Conservation (phyloP, 2,888 invertebrate species). For the Harpalus rubripes region DNA sequence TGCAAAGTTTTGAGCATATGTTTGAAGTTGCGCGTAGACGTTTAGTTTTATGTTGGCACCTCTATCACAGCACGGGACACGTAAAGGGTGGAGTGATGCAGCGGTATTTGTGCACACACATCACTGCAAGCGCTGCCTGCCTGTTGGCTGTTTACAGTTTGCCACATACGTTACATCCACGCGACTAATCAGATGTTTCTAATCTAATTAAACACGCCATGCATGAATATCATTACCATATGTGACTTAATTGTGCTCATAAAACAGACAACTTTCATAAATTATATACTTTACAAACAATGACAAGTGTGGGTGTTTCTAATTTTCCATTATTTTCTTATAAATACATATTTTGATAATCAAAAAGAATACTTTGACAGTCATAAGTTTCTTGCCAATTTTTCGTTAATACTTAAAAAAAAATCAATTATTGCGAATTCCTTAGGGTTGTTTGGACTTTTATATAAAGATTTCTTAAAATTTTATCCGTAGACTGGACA, state of each 20-base stretch:
- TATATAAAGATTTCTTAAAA: too few species aligned
- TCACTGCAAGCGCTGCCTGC: not conserved
- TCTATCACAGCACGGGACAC: not conserved
- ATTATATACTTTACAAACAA: not conserved
- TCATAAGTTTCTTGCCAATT: too few species aligned
- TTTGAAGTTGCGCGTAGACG: not conserved
- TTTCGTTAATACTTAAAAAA: too few species aligned
- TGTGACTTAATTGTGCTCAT: slow-evolving; percentile 2
- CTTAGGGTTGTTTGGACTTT: too few species aligned
- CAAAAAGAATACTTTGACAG: too few species aligned
- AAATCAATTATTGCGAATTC: too few species aligned
- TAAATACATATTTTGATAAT: too few species aligned
- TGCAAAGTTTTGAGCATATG: not conserved
- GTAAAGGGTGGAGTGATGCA: slow-evolving; percentile 39
- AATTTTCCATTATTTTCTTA: too few species aligned
- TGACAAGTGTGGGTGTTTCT: too few species aligned
- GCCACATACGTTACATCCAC: slow-evolving; percentile 4
- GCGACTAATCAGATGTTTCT: slow-evolving; percentile 5
- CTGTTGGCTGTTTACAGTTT: not conserved
- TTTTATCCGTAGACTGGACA: too few species aligned
- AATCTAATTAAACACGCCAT: slow-evolving; percentile 6
- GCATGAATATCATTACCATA: slow-evolving; percentile 2
- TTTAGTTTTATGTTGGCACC: slow-evolving; percentile 5
- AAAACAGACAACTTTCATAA: not conserved
- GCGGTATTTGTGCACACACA: slow-evolving; percentile 23